Base-by-base conservation (phyloP, 2,113 vertebrate species). In the Nibea albiflora region DNA sequence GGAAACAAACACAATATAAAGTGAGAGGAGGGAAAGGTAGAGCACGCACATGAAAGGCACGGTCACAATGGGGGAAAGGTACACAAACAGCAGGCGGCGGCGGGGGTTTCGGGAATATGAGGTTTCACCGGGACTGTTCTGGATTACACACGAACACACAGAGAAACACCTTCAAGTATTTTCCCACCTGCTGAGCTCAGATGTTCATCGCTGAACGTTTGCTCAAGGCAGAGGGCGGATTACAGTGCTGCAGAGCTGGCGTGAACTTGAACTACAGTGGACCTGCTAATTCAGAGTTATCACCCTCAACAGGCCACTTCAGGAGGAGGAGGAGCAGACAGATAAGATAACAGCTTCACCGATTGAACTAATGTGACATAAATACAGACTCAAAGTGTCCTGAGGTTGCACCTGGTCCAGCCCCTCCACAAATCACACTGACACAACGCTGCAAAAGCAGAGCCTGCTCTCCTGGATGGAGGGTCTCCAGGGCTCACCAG, bases 181-280 rank as follows among this genome's bases (percentile, higher is more conserved):
- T 83, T 67, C 80, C 76, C 81, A 82, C 84, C 80, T 90, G 87
- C 85, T 74, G 75, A 86, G 67, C 85, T 78, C 66, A 61, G 61
- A 77, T 39, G 66, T 73, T 84, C 28, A 69, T 79, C 66, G 64
- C 58, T 73, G 52, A 78, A 73, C 52, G 57, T 73, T 62, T 24
- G 53, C 46, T n/a, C 31, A 22, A 31, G 46, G 31, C 7, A 35
- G 31, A 35, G 31, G 31, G n/a, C 31, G 31, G 15, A 31, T 15
- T 20, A 47, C 44, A 61, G 67, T 24, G 49, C 16, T 26, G 5
- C 46, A 66, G 24, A 58, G 62, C 44, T 46, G 67, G 56, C 14
- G 58, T 80, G 31, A 82, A 87, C 46, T 56, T 35, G 57, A 81
- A 73, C 63, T 11, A 16, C 5, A 85, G 39, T 28, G 24, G 62